Evolutionary conservation across 2,113 vertebrate species (phyloP), one percentile per base, ranked within the genome.

Genomic region (Clarias macrocephalus): DNA sequence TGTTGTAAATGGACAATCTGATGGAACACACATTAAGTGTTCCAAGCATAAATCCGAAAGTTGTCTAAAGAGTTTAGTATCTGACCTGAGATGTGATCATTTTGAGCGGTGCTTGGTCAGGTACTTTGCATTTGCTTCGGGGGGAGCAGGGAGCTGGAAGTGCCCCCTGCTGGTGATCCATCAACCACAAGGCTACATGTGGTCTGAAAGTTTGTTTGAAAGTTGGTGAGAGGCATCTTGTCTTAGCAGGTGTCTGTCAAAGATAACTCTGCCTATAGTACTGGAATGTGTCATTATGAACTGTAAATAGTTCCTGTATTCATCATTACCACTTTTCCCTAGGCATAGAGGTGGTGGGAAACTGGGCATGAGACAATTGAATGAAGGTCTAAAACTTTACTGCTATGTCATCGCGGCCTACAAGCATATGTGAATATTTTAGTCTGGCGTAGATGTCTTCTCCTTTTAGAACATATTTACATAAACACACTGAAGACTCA

Each of bases 111-210:
- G 28, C 84, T 56, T 23, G 3, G 25, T 70, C 79, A 80, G 13
- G 56, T 48, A 23, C 12, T 59, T 56, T 63, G 33, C 25, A 80
- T 84, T 23, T 75, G 59, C n/a, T 82, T 28, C n/a, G n/a, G 42
- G 23, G 42, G 30, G 68, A 54, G n/a, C 8, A 56, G 57, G 88
- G 84, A 89, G 85, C 89, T 85, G 82, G 86, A 93, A 92, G 93
- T 95, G 94, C 94, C 94, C 94, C 93, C 94, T 95, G 90, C 94
- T 94, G 95, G 93, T 90, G 85, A 84, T 86, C 52, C 1, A 60
- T 91, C 88, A 82, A 86, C 90, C 84, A 85, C 81, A 73, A 72
- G 66, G 60, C 77, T 30, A 37, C 12, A 72, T 52, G n/a, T 68
- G 48, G n/a, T 56, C 63, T 68, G 18, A 25, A 80, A 33, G n/a